Percentiles rank a stretch among this genome's conserved stretches.
These are phyloP conservation scores for Troides oblongomaculatus DNA, from an alignment of 2,888 invertebrate species.

Conservation along the genomic window DNA sequence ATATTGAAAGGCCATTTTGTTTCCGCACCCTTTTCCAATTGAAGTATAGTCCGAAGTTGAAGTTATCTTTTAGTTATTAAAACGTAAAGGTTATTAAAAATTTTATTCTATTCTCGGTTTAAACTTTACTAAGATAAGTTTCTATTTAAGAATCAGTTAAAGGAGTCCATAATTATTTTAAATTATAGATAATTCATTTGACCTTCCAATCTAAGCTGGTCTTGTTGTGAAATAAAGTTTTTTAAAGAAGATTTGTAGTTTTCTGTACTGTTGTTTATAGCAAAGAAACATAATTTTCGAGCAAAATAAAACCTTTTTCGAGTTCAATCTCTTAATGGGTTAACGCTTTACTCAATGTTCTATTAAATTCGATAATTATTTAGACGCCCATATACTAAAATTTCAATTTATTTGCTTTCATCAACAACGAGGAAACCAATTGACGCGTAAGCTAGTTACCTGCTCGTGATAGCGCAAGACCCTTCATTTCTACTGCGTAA, in stretches of 20 bases:
- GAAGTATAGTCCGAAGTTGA: constrained; percentile 24
- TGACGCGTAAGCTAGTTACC: constrained; percentile 70
- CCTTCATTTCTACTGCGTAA: constrained; percentile 71
- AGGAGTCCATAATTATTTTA: background rate
- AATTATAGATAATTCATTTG: background rate
- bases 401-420: constrained; percentile 39
- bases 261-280: no score
- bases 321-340: background rate
- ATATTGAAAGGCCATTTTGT: constrained; percentile 53
- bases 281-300: no score
- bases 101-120: background rate
- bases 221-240: no score
- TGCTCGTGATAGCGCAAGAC: constrained; percentile 63
- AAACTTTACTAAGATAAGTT: background rate
- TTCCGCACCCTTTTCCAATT: constrained; percentile 39
- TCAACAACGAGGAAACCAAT: constrained; percentile 53
- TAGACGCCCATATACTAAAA: constrained; percentile 25
- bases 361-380: constrained; percentile 1
- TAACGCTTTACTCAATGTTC: background rate
- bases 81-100: constrained; percentile 14
- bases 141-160: no score
- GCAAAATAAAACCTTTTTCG: background rate
- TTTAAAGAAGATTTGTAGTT: no score
- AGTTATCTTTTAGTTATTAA: constrained; percentile 30
- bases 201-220: no score